Conservation (phyloP, 1,140 invertebrate genomes). For the Drosophila subpulchrella region DNA sequence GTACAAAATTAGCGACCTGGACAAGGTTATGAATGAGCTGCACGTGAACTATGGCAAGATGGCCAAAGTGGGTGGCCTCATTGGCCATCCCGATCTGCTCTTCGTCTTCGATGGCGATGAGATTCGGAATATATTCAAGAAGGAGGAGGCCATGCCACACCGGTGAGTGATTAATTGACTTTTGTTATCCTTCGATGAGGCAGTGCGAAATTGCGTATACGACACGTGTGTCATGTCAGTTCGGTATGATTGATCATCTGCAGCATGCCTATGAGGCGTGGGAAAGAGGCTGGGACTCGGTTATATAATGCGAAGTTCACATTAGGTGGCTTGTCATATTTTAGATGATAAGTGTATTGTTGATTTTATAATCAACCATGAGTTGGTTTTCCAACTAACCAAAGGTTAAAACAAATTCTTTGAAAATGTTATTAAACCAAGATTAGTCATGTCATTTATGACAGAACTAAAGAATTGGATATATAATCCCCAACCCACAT, state of each 20-base stretch:
- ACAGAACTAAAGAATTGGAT: too few species aligned
- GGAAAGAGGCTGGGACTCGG: not conserved
- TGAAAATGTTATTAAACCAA: too few species aligned
- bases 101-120: slow-evolving; percentile 92
- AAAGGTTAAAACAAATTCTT: too few species aligned
- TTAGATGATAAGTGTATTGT: too few species aligned
- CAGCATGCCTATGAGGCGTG: not conserved
- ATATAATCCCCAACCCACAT: too few species aligned
- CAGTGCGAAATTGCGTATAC: slow-evolving; percentile 28
- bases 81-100: slow-evolving; percentile 91
- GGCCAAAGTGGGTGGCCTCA: slow-evolving; percentile 90
- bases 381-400: too few species aligned
- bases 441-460: too few species aligned
- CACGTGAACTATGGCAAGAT: slow-evolving; percentile 89
- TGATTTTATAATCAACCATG: too few species aligned
- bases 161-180: slow-evolving; percentile 61
- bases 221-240: slow-evolving; percentile 13
- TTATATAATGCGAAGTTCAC: not conserved
- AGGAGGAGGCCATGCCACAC: slow-evolving; percentile 91
- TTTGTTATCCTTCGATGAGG: slow-evolving; percentile 5
- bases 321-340: too few species aligned
- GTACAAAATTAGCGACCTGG: slow-evolving; percentile 90
- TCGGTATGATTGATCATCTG: slow-evolving; percentile 5
- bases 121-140: slow-evolving; percentile 90
- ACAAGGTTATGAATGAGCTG: slow-evolving; percentile 89